Base-by-base conservation (phyloP, 1,140 invertebrate genomes). In the Ceratina australensis region DNA sequence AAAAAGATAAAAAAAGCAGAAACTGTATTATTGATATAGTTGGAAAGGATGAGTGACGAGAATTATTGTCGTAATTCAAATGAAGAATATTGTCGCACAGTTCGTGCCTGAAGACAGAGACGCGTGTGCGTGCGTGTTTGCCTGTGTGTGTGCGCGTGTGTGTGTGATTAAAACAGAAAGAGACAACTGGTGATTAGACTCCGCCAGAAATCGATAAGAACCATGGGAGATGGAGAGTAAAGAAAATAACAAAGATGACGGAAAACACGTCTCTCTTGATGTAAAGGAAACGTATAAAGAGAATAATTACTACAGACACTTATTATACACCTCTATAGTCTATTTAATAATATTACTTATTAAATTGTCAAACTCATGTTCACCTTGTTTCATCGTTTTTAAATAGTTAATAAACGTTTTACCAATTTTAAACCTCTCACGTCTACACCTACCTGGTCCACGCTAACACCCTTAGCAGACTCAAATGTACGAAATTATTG, bases 381-480 rank as follows among this genome's bases (percentile, higher is more conserved):
- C 89, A 91, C 89, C 87, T 91, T 91, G 90, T 91, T 91, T 91
- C 90, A 90, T 91, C 90, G 90, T 91, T 91, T 91, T 90, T 90
- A 90, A 91, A 91, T 91, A 91, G 90, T 91, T 91, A 91, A 91
- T 91, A 91, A 91, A 91, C 90, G 90, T 91, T 91, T 91, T 91
- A 91, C 88, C 90, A 90, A 90, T 91, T 91, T 91, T 90, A 91
- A 64, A 16, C n/a, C 13, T 49, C 22, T 24, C n/a, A 15, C 26
- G 7, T 16, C 12, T 54, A 33, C 24, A n/a, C 10, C 2, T 16
- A 54, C 24, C 24, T 18, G 33, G 33, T 8, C 33, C 33, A 42
- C 33, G 33, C 10, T 42, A n/a, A n/a, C n/a, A 42, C 8, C 33
- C 33, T 42, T 42, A 42, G 33, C 10, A 42, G 33, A 42, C 10